A percentile compares a stretch with the other conserved stretches of the same genome.
Evolutionary conservation across 2,113 vertebrate genomes (phyloP).

Genomic region (Petrocephalus zakoni): DNA sequence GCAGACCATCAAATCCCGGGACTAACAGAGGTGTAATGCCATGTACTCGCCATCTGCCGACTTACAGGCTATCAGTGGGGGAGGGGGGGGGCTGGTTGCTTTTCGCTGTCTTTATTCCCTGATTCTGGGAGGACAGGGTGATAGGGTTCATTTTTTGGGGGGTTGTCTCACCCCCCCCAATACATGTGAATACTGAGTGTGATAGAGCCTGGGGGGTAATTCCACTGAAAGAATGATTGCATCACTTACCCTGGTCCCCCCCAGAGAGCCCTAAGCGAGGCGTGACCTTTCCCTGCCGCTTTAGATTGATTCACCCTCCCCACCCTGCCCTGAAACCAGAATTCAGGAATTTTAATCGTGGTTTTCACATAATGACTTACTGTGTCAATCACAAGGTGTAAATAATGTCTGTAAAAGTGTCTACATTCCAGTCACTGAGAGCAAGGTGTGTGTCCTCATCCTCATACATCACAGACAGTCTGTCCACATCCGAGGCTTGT

Average conservation of each 20-base stretch:
- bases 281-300: not conserved
- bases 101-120: not conserved
- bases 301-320: not conserved
- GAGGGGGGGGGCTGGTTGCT: not conserved
- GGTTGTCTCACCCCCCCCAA: not conserved
- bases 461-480: not conserved
- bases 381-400: not conserved
- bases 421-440: not conserved
- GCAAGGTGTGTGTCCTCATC: not conserved
- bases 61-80: not conserved
- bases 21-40: not conserved
- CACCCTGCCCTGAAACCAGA: not conserved
- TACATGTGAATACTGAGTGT: not conserved
- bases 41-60: not conserved
- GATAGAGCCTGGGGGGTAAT: conserved; percentile 14
- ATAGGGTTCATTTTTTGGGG: not conserved
- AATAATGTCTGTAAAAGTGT: not conserved
- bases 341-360: not conserved
- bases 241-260: conserved; percentile 5
- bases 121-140: not conserved
- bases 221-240: conserved; percentile 18
- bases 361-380: not conserved
- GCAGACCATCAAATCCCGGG: not conserved
- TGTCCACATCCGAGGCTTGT: not conserved
- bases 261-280: not conserved